A percentile compares a stretch with the other conserved stretches of the same genome.
These are phyloP conservation scores for Mastomys coucha DNA, from an alignment of 2,113 vertebrate species.

Conservation along the genomic window DNA sequence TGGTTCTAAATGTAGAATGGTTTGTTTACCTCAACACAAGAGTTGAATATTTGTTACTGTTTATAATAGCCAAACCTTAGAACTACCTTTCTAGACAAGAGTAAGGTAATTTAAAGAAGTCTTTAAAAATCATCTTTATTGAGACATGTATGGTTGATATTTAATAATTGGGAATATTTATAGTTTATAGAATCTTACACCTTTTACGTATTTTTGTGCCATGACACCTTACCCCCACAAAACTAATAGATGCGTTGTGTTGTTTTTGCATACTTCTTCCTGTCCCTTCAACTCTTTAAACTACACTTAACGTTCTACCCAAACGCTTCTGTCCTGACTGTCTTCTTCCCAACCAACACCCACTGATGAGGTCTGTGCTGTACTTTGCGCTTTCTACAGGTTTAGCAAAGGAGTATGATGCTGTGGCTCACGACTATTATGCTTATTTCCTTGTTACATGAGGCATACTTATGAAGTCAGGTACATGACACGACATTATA, in stretches of 20 bases:
- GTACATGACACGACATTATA: background rate
- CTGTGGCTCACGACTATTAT: background rate
- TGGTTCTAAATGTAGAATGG: background rate
- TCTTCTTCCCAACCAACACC: background rate
- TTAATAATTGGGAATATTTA: background rate
- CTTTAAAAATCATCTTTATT: slow-evolving; percentile 9
- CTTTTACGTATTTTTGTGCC: background rate
- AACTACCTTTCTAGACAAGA: background rate
- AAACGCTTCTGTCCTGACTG: background rate
- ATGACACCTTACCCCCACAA: background rate
- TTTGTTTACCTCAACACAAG: slow-evolving; percentile 8
- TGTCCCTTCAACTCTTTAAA: background rate
- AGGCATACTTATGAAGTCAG: background rate
- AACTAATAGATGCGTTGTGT: background rate
- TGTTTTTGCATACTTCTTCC: background rate
- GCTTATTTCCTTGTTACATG: background rate
- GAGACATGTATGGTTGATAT: background rate
- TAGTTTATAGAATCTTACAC: background rate
- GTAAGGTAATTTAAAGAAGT: background rate
- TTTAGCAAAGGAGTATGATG: background rate
- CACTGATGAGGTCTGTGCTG: background rate
- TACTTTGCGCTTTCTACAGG: slow-evolving; percentile 22
- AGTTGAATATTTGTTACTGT: background rate
- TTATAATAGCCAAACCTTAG: background rate
- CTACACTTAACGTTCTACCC: background rate